Percentiles rank a stretch among this genome's conserved stretches.
Evolutionary conservation across 2,888 invertebrate species (phyloP).

Genomic region (Lasioglossum oenotherae): DNA sequence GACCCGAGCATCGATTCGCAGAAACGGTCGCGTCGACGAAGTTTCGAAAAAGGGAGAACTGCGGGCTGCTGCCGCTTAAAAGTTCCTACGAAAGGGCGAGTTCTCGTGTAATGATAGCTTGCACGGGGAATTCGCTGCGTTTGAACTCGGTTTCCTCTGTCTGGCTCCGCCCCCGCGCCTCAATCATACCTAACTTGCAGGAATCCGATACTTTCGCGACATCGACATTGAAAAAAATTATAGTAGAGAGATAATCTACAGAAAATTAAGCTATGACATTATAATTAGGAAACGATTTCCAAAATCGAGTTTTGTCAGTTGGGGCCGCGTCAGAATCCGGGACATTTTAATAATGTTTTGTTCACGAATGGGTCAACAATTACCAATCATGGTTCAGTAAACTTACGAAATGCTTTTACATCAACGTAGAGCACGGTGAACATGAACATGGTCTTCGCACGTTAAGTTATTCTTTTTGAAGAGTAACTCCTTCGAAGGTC

Average conservation of each 20-base stretch:
- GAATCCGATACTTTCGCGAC: slow-evolving; percentile 26
- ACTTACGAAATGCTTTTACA: no score
- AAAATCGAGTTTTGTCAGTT: no score
- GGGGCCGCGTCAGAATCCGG: no score
- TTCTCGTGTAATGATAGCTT: slow-evolving; percentile 43
- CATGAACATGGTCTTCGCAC: no score
- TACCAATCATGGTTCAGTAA: no score
- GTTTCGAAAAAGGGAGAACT: slow-evolving; percentile 40
- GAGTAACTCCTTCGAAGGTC: no score
- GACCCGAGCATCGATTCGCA: slow-evolving; percentile 35
- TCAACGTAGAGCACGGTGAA: no score
- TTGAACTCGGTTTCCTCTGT: slow-evolving; percentile 21
- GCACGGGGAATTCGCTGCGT: slow-evolving; percentile 33
- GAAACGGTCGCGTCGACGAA: slow-evolving; percentile 33
- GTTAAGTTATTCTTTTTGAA: no score
- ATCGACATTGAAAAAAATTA: background rate
- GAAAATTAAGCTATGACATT: background rate
- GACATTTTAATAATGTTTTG: no score
- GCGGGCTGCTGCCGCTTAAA: slow-evolving; percentile 28
- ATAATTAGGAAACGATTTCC: no score
- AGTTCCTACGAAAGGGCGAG: slow-evolving; percentile 43
- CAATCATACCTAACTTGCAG: background rate
- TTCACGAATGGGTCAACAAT: no score
- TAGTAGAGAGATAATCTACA: background rate
- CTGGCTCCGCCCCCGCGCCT: background rate